phyloP scores from a whole-genome alignment of 2,888 invertebrate species.

The Busseola fusca region DNA sequence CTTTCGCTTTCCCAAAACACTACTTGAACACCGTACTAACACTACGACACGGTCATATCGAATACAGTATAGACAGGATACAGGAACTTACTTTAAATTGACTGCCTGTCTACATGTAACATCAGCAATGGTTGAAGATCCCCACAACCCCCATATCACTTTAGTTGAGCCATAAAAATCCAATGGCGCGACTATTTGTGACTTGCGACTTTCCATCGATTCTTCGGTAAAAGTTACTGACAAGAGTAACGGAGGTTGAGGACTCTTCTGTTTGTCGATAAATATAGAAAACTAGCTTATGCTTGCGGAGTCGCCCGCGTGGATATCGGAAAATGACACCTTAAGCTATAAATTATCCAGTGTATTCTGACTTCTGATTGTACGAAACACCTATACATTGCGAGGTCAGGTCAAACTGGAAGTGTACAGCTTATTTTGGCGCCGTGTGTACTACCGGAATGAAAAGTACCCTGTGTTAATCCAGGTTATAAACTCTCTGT shows the following conservation, averaged over 20 bases:
- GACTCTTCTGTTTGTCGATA: slow-evolving; percentile 47
- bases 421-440: not conserved
- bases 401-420: not conserved
- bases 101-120: slow-evolving; percentile 42
- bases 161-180: slow-evolving; percentile 57
- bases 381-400: not conserved
- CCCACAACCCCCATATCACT: slow-evolving; percentile 50
- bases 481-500: not conserved
- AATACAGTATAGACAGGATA: slow-evolving; percentile 31
- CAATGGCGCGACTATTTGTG: slow-evolving; percentile 57
- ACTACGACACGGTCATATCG: slow-evolving; percentile 33
- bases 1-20: not conserved
- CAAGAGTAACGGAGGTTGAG: slow-evolving; percentile 41
- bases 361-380: not conserved
- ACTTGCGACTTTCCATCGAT: slow-evolving; percentile 27
- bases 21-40: slow-evolving; percentile 14
- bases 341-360: too few relatives aligned
- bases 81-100: slow-evolving; percentile 53
- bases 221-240: slow-evolving; percentile 34
- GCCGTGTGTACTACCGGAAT: not conserved
- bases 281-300: slow-evolving; percentile 45
- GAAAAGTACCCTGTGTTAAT: not conserved
- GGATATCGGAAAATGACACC: not conserved
- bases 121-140: slow-evolving; percentile 48
- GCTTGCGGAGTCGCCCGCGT: not conserved